Base-by-base conservation (phyloP, 2,888 invertebrate genomes). In the Perizoma flavofasciatum region DNA sequence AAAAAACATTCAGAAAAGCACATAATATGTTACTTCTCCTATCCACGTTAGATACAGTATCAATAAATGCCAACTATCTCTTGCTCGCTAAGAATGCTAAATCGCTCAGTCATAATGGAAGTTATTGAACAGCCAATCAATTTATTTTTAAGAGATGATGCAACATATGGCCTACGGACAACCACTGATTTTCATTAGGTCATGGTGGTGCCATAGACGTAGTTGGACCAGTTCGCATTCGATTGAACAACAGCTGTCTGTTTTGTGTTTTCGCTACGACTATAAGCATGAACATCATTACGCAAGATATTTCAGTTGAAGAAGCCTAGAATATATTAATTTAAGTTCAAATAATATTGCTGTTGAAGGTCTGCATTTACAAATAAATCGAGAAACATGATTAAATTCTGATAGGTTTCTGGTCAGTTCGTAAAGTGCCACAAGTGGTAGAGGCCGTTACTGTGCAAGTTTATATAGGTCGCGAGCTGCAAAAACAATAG, bases 401-500 rank as follows among this genome's bases (percentile, higher is more conserved):
- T 41, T 10, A 41, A 22, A 22, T 22, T 22, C 41, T 41, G 4
- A 49, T 44, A 45, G 44, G 39, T 45, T 44, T 49, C 44, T 33
- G 22, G 10, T n/a, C 22, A 45, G 45, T 11, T 41, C 35, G 41
- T n/a, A 4, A 49, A 56, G 34, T 39, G 33, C 40, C 6, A n/a
- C 7, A 9, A 43, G 35, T 34, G 34, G 50, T 32, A 48, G 51
- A 62, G 52, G 60, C 44, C 48, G 45, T 62, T 64, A 52, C 63
- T 56, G 58, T 63, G 55, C 49, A 68, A n/a, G 67, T 65, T 74
- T 81, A 75, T 78, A 75, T 81, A 79, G 79, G 78, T 81, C 79
- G 68, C 74, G 70, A 69, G 69, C 73, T 77, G 70, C 65, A 75
- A 75, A 75, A 81, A 84, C 81, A 82, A 83, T 77, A 70, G 75